Base-by-base conservation (phyloP, 1,140 invertebrate species). In the Nasonia longicornis region DNA sequence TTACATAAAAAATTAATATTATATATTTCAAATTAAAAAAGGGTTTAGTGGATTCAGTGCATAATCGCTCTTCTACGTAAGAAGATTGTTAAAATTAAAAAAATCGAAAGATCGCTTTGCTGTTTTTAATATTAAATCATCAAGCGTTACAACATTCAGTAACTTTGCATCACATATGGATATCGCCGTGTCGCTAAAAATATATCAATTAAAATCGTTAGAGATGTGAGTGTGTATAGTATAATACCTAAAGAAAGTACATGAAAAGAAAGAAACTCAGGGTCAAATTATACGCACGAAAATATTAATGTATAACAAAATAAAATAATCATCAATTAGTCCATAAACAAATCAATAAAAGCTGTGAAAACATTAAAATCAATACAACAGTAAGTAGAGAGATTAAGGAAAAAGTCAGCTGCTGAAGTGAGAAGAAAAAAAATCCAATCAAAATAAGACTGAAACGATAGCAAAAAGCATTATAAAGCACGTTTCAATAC, bases 401-500 rank as follows among this genome's bases (percentile, higher is more conserved):
- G 20, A 42, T 38, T n/a, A 35, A 71, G 35, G 35, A 42, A 71
- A 71, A 58, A 42, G n/a, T 42, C 12, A 42, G 20, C 3, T 20
- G 31, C 11, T 26, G 20, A 70, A n/a, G 8, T 20, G 16, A 31
- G 22, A 71, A 71, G 11, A 58, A n/a, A 20, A 29, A 29, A 42
- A 20, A 42, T 2, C 20, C 35, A 71, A 71, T 16, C 6, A 26
- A 4, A 67, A 67, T 12, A 20, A 52, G 52, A 52, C 42, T 48
- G 11, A 22, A 52, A 48, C 3, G 22, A 67, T 42, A 63, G 35
- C 14, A 38, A 31, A 38, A 35, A 77, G 63, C 48, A 14, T 29
- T 58, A 77, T 58, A 76, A 76, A 64, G 74, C 72, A 42, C 35
- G 20, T 20, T 76, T 74, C 76, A 67, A 67, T 58, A 58, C 16